These are phyloP conservation scores for Galerucella nymphaeae DNA, from an alignment of 2,888 invertebrate genomes.

Conservation along the genomic window DNA sequence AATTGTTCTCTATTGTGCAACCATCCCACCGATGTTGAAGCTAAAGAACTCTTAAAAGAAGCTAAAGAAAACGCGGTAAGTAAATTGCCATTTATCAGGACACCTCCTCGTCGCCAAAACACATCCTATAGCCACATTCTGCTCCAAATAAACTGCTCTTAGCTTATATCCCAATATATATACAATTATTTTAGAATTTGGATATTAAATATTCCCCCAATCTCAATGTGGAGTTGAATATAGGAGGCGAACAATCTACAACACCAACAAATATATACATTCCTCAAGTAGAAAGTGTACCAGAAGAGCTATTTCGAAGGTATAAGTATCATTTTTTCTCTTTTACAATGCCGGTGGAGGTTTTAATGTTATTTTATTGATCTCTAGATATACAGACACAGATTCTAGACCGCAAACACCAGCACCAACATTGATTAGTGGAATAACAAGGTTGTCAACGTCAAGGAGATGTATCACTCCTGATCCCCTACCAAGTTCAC, in stretches of 20 bases:
- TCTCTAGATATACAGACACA: slow-evolving; percentile 80
- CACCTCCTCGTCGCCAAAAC: no score
- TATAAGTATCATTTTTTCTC: slow-evolving; percentile 45
- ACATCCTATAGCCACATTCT: no score
- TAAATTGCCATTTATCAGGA: neutral
- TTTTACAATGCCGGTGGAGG: neutral
- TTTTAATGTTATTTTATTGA: neutral
- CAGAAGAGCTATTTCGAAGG: slow-evolving; percentile 79
- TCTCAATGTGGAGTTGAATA: slow-evolving; percentile 14
- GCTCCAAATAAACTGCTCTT: no score
- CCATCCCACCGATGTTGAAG: slow-evolving; percentile 81
- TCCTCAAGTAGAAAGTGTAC: slow-evolving; percentile 71
- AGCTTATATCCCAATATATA: no score
- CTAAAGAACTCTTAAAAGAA: slow-evolving; percentile 77
- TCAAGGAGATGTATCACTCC: slow-evolving; percentile 78
- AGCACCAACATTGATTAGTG: slow-evolving; percentile 80
- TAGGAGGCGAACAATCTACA: slow-evolving; percentile 22
- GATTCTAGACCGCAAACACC: slow-evolving; percentile 86
- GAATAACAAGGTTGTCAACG: slow-evolving; percentile 76
- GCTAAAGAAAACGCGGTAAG: slow-evolving; percentile 78
- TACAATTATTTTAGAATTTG: slow-evolving; percentile 13
- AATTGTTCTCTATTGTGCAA: slow-evolving; percentile 87
- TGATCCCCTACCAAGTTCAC: slow-evolving; percentile 69
- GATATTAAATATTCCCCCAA: slow-evolving; percentile 21
- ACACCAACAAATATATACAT: slow-evolving; percentile 35